Percentiles rank a stretch among this genome's conserved stretches.
These are phyloP conservation scores for Platypus cylindrus DNA, from an alignment of 2,888 invertebrate species.

Conservation along the genomic window DNA sequence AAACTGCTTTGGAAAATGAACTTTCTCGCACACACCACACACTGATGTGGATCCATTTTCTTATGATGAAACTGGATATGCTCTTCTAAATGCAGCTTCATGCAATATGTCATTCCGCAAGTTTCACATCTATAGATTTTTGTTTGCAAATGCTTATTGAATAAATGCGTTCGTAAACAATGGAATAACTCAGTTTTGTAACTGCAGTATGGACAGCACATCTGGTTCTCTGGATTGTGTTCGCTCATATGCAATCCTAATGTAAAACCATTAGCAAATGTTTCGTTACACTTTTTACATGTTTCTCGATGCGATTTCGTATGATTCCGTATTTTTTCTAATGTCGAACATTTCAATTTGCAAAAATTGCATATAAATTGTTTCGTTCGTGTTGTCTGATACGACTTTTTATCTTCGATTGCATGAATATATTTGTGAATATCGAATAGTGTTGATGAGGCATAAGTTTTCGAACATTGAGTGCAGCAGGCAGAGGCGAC, in stretches of 20 bases:
- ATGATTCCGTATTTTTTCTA: conserved; percentile 14
- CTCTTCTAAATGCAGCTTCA: conserved; percentile 10
- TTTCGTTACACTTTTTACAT: conserved; percentile 26
- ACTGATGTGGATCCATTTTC: conserved; percentile 21
- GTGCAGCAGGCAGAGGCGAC: no score
- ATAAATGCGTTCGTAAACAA: conserved; percentile 9
- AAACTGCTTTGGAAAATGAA: conserved; percentile 16
- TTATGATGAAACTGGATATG: conserved; percentile 12
- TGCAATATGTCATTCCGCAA: conserved; percentile 11
- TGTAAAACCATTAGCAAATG: conserved; percentile 27
- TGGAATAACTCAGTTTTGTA: conserved; percentile 19
- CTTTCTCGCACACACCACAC: conserved; percentile 25
- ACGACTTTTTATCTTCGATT: conserved; percentile 4
- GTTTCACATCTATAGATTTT: conserved; percentile 10
- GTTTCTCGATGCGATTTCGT: conserved; percentile 31
- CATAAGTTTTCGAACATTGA: no score
- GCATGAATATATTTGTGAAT: conserved; percentile 11
- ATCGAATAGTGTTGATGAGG: conserved; percentile 8
- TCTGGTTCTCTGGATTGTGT: conserved; percentile 25
- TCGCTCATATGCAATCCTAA: conserved; percentile 27
- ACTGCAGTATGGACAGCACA: conserved; percentile 27
- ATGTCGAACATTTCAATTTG: conserved; percentile 12
- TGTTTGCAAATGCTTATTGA: conserved; percentile 10
- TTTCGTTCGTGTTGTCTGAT: no score
- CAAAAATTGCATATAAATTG: conserved; percentile 20